Base-by-base conservation (phyloP, 2,888 invertebrate genomes). In the Monochamus alternatus region DNA sequence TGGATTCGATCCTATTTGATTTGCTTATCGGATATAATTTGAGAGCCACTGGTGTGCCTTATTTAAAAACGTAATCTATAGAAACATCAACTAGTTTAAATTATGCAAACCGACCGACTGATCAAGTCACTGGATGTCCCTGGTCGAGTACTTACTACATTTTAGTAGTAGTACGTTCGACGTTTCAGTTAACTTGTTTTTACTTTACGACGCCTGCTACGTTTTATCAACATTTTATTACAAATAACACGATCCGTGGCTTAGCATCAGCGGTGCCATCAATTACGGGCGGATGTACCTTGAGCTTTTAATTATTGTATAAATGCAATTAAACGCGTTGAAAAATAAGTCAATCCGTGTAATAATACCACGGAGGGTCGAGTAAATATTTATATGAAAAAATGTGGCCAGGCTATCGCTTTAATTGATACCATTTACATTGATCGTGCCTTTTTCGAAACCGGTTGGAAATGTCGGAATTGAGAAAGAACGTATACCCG, bases 401-500 rank as follows among this genome's bases (percentile, higher is more conserved):
- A 71, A 63, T 62, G 38, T 22, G 55, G 12, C 69, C 1, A 63
- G 10, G 52, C n/a, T 55, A 73, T 76, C 74, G 55, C 44, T 70
- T 62, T 74, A 77, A 77, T 76, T 74, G 75, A 77, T 74, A 77
- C 64, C 73, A 75, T 74, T 69, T 74, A 69, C 72, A 75, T 72
- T 74, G 74, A 75, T 75, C 66, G 73, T 58, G 47, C 70, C 76
- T 81, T 80, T 78, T 81, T 65, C 68, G 55, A 78, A 80, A 82
- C 78, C 82, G 80, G 81, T 79, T 81, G 76, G 76, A 80, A 80
- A 80, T 75, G 80, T 44, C 58, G 69, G 68, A 51, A 77, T 75
- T 64, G 74, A 76, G 79, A 77, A 79, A 55, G 55, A 76, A 79
- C 76, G 76, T 75, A 76, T 75, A 79, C 77, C 62, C 75, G 76